These are phyloP conservation scores for Laothoe populi DNA, from an alignment of 2,888 invertebrate genomes.

Conservation along the genomic window DNA sequence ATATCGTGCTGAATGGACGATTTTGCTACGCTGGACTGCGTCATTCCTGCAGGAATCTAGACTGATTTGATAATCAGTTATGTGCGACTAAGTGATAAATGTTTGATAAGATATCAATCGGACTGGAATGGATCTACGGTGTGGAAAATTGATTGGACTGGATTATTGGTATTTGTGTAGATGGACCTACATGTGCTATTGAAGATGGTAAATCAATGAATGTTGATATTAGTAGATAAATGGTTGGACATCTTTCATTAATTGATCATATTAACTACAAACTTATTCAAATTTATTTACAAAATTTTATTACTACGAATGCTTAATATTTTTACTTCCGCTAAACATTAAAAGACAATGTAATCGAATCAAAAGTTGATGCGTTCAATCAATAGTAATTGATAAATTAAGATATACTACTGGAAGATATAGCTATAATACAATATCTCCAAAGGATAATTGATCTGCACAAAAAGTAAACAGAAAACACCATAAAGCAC, in stretches of 20 bases:
- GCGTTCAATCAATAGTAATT: too few species aligned
- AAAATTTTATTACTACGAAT: too few species aligned
- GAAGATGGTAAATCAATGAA: neutral
- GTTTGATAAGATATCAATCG: constrained; percentile 20
- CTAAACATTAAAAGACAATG: too few species aligned
- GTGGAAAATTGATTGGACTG: constrained; percentile 22
- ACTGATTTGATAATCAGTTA: constrained; percentile 17
- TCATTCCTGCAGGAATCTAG: neutral
- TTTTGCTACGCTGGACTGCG: neutral
- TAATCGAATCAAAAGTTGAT: too few species aligned
- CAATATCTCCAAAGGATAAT: neutral
- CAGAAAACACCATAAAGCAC: neutral
- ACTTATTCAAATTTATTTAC: too few species aligned
- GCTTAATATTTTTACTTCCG: too few species aligned
- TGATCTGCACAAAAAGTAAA: neutral
- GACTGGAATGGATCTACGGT: constrained; percentile 9
- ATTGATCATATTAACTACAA: too few species aligned
- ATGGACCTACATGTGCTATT: neutral
- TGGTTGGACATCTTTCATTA: too few species aligned
- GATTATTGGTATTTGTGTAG: constrained; percentile 2
- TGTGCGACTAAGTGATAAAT: constrained; percentile 20
- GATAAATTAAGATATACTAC: too few species aligned
- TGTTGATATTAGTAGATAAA: too few species aligned
- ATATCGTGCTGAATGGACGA: neutral
- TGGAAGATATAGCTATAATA: too few species aligned